These are phyloP conservation scores for Eilema sororculum DNA, from an alignment of 2,888 invertebrate species.

Conservation along the genomic window DNA sequence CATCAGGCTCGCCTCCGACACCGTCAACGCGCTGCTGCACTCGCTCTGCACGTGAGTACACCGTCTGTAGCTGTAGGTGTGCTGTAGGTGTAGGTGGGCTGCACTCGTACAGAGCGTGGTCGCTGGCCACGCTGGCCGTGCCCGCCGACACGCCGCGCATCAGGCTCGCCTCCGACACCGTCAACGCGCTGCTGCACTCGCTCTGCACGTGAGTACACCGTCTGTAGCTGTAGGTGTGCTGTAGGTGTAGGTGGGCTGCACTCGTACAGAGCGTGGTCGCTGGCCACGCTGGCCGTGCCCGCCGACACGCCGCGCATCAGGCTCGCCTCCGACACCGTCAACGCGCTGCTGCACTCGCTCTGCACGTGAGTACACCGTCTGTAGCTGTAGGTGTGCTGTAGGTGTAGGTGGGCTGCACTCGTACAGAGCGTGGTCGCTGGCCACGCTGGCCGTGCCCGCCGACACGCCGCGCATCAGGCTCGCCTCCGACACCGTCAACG, in stretches of 20 bases:
- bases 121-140: conserved; percentile 71
- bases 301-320: conserved; percentile 81
- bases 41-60: conserved; percentile 69
- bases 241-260: neutral
- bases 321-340: conserved; percentile 80
- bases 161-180: conserved; percentile 80
- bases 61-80: too few species aligned
- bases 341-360: conserved; percentile 72
- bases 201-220: conserved; percentile 65
- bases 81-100: too few species aligned
- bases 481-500: conserved; percentile 78
- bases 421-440: conserved; percentile 66
- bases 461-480: conserved; percentile 82
- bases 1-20: conserved; percentile 80
- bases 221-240: too few species aligned
- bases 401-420: neutral
- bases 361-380: conserved; percentile 60
- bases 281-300: conserved; percentile 73
- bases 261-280: conserved; percentile 62
- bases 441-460: conserved; percentile 73
- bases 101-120: conserved; percentile 57
- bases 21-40: conserved; percentile 74
- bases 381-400: too few species aligned
- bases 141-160: conserved; percentile 82
- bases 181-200: conserved; percentile 72